Evolutionary conservation across 2,888 invertebrate genomes (phyloP).

Genomic region (Melieria omissa): DNA sequence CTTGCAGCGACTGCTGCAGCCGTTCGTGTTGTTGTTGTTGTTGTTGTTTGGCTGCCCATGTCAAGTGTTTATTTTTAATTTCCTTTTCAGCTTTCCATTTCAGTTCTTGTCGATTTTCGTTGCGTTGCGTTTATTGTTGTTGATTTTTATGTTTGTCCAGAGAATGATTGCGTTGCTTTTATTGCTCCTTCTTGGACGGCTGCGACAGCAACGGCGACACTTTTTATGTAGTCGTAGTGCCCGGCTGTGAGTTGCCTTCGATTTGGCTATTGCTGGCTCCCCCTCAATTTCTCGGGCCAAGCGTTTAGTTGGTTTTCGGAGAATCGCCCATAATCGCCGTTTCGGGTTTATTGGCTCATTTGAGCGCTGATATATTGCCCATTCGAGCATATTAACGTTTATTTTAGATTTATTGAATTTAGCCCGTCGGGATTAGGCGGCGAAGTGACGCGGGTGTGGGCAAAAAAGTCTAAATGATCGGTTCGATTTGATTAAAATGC

Average conservation of each 20-base stretch:
- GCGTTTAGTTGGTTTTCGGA: background rate
- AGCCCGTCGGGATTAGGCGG: background rate
- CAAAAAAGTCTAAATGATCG: slow-evolving; percentile 1
- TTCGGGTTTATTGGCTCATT: slow-evolving; percentile 17
- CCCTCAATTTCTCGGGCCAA: background rate
- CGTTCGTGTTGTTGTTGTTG: slow-evolving; percentile 10
- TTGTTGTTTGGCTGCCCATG: background rate
- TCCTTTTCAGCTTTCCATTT: slow-evolving; percentile 29
- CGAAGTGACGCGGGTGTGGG: background rate
- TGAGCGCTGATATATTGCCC: too few relatives aligned
- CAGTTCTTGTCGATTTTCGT: slow-evolving; percentile 9
- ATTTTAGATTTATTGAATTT: slow-evolving; percentile 6
- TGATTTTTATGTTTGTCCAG: slow-evolving; percentile 25
- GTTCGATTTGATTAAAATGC: background rate
- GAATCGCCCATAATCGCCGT: slow-evolving; percentile 13
- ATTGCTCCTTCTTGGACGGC: slow-evolving; percentile 12
- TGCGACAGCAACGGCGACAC: slow-evolving; percentile 9
- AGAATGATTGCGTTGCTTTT: slow-evolving; percentile 26
- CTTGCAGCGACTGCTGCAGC: too few relatives aligned
- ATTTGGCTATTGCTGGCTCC: slow-evolving; percentile 11
- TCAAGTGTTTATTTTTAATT: slow-evolving; percentile 37
- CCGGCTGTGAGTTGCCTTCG: background rate
- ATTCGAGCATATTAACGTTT: background rate
- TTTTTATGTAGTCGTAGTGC: slow-evolving; percentile 5
- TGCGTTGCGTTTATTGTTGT: slow-evolving; percentile 6